These are phyloP conservation scores for Bursaphelenchus mucronatus DNA, from an alignment of 1,140 invertebrate species.

Conservation along the genomic window DNA sequence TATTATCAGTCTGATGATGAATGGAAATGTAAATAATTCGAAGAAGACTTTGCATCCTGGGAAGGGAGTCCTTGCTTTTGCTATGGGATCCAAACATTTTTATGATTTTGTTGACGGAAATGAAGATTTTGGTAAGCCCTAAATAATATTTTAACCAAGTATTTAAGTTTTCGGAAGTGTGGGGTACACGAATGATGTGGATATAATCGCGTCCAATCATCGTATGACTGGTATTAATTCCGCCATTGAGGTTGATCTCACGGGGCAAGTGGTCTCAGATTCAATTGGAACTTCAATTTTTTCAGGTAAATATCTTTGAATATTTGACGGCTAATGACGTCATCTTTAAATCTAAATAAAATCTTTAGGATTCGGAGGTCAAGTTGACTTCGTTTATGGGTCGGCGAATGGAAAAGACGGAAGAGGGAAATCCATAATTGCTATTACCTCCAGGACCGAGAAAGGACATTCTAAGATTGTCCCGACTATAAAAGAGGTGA, in stretches of 20 bases:
- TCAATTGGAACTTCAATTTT: constrained; percentile 86
- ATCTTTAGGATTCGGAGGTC: constrained; percentile 71
- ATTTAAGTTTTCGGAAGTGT: constrained; percentile 66
- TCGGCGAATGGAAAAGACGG: constrained; percentile 82
- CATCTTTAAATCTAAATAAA: constrained; percentile 8
- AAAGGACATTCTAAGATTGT: constrained; percentile 84
- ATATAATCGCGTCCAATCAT: constrained; percentile 76
- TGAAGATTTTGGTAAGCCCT: constrained; percentile 43
- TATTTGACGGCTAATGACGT: background rate
- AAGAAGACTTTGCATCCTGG: constrained; percentile 76
- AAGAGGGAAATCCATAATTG: constrained; percentile 85
- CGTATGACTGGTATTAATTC: constrained; percentile 91
- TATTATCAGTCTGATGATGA: constrained; percentile 67
- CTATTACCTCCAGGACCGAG: constrained; percentile 77
- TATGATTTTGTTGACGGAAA: constrained; percentile 90
- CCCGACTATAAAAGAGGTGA: constrained; percentile 76
- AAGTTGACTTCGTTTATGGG: constrained; percentile 92
- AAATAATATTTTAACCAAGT: background rate
- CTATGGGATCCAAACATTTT: constrained; percentile 76
- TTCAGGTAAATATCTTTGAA: constrained; percentile 68
- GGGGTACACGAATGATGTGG: constrained; percentile 77
- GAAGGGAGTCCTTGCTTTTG: constrained; percentile 76
- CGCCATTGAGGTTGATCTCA: constrained; percentile 81
- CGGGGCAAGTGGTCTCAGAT: constrained; percentile 83
- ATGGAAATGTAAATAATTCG: constrained; percentile 52